These are phyloP conservation scores for Tauraco erythrolophus DNA, from an alignment of 2,113 vertebrate genomes.

Conservation along the genomic window DNA sequence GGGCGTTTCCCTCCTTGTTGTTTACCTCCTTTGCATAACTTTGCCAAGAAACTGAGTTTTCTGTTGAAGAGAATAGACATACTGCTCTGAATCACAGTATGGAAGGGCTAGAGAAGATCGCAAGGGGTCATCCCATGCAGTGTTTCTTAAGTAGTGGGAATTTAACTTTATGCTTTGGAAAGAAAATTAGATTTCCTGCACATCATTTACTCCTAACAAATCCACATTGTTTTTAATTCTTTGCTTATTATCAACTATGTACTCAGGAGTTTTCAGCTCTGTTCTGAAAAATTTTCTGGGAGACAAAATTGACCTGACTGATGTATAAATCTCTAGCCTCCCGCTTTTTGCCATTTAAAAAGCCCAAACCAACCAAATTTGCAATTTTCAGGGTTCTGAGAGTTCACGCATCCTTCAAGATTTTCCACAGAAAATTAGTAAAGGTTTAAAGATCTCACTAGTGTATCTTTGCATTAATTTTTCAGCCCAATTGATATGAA, in stretches of 20 bases:
- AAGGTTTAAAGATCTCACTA: neutral
- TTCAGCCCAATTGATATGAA: neutral
- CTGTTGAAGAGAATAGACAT: neutral
- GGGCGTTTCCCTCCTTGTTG: neutral
- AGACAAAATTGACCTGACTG: neutral
- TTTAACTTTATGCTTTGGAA: neutral
- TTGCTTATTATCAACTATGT: neutral
- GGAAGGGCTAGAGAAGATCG: neutral
- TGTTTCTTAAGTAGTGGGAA: neutral
- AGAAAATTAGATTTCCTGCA: neutral
- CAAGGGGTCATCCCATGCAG: neutral
- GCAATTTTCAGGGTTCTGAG: neutral
- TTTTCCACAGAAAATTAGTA: neutral
- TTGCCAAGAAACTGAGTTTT: neutral
- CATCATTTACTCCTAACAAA: neutral
- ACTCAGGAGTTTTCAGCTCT: neutral
- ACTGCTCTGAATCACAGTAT: neutral
- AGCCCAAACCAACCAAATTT: neutral
- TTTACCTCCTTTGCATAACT: neutral
- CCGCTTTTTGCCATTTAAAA: neutral
- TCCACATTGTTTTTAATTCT: neutral
- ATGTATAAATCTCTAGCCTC: neutral
- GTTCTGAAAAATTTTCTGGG: neutral
- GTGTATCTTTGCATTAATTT: neutral
- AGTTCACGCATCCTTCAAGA: neutral